Evolutionary conservation across 2,797 vertebrate genomes (phyloP).

Genomic region (Mormyrops attenuatus): DNA sequence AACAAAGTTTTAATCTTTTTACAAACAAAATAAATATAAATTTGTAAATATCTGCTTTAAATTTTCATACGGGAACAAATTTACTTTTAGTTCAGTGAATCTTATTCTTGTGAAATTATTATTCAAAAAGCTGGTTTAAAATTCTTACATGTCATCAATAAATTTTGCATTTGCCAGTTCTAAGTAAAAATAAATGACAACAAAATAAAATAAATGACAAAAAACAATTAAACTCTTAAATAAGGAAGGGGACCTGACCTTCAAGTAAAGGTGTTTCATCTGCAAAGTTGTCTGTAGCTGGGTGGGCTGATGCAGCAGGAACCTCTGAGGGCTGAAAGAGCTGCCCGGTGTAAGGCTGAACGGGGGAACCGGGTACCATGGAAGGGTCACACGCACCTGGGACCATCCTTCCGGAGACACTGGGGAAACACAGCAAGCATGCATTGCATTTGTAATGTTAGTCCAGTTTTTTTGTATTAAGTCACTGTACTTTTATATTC

Average conservation of each 20-base stretch:
- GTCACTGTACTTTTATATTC: neutral
- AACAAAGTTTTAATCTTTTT: neutral
- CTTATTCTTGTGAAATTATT: neutral
- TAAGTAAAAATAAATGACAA: neutral
- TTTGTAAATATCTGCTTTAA: too few species aligned
- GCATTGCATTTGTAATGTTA: neutral
- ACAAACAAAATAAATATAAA: too few species aligned
- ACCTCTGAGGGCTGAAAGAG: conserved; percentile 42
- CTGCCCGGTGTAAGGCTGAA: conserved; percentile 39
- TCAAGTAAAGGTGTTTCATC: conserved; percentile 56
- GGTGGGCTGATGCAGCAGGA: conserved; percentile 20
- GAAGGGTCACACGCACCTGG: conserved; percentile 30
- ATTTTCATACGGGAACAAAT: too few species aligned
- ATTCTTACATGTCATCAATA: neutral
- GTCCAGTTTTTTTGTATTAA: neutral
- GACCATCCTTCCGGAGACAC: conserved; percentile 25
- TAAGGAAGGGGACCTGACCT: conserved; percentile 38
- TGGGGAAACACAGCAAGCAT: conserved; percentile 25
- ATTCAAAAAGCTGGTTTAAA: neutral
- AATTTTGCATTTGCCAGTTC: neutral
- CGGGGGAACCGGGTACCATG: neutral
- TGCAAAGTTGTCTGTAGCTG: conserved; percentile 32
- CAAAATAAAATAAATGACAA: neutral
- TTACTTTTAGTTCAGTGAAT: neutral
- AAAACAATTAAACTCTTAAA: neutral